Base-by-base conservation (phyloP, 2,797 vertebrate species). In the Hydrocynus forskahlii region DNA sequence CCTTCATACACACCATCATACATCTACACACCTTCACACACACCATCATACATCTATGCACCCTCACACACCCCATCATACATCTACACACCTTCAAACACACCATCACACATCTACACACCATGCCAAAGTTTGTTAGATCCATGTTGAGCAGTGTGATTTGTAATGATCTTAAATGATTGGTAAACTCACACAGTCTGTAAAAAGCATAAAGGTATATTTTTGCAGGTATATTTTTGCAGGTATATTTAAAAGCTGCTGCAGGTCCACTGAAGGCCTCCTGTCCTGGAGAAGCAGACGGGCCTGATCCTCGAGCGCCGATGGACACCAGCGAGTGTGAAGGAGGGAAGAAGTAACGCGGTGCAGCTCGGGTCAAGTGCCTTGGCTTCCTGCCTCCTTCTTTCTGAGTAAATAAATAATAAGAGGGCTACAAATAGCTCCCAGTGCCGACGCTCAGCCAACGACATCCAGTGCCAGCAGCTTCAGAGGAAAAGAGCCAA, bases 361-460 rank as follows among this genome's bases (percentile, higher is more conserved):
- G 78, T 68, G 76, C 70, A 76, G 67, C 78, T 75, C 72, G 72
- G 79, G 81, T 81, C 83, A 76, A 79, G 60, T 80, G 84, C 72
- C 66, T 86, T 83, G 78, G 82, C 79, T 86, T 59, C n/a, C 78
- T 52, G 83, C 66, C 83, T 54, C 62, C 6, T 60, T 62, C 57
- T 7, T 60, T 63, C 14, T 82, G 67, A 71, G 45, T 83, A 84
- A 86, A 87, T 84, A 84, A 85, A 83, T 73, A 64, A 85, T 76
- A 60, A 72, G 78, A 60, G 52, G 7, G 76, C 78, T 80, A 66
- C 84, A 87, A 84, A 84, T 88, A 85, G 82, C 71, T 64, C 68
- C 81, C 71, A 79, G 75, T 23, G 48, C 6, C 25, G 68, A 43
- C 43, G 64, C 70, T 43, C 67, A 60, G 52, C 76, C 80, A 80